Conservation (phyloP, 2,888 invertebrate genomes). For the Eilema caniola region DNA sequence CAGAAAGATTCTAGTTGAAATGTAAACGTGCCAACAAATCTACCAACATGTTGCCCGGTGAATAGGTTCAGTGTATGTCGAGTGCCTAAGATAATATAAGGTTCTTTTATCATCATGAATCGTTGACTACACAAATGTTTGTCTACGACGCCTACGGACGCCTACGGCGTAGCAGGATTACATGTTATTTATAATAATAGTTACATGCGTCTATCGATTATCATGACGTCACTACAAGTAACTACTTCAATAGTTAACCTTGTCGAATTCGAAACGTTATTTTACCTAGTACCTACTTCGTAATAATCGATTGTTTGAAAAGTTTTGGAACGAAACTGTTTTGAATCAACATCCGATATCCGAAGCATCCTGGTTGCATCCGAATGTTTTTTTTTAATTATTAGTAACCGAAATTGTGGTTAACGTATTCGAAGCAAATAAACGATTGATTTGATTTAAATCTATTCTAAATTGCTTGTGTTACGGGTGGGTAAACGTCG, state of each 20-base stretch:
- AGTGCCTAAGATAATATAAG: background rate
- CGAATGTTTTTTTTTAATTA: no score
- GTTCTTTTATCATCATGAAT: background rate
- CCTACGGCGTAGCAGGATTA: constrained; percentile 61
- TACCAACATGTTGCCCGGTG: background rate
- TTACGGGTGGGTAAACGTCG: no score
- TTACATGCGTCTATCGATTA: constrained; percentile 4
- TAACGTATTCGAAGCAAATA: no score
- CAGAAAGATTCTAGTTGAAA: no score
- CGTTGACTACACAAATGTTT: constrained; percentile 14
- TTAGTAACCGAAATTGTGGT: no score
- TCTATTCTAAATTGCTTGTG: no score
- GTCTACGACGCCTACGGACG: constrained; percentile 39
- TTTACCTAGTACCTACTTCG: background rate
- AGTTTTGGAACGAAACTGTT: no score
- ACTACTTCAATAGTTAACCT: background rate
- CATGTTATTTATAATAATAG: constrained; percentile 17
- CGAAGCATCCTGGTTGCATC: no score
- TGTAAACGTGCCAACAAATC: background rate
- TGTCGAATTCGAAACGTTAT: background rate
- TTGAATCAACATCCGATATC: no score
- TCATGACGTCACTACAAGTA: constrained; percentile 5
- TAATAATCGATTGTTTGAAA: no score
- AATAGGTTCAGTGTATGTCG: background rate
- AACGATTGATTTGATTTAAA: no score